These are phyloP conservation scores for Branchipolynoe longqiensis DNA, from an alignment of 2,888 invertebrate species.

Conservation along the genomic window DNA sequence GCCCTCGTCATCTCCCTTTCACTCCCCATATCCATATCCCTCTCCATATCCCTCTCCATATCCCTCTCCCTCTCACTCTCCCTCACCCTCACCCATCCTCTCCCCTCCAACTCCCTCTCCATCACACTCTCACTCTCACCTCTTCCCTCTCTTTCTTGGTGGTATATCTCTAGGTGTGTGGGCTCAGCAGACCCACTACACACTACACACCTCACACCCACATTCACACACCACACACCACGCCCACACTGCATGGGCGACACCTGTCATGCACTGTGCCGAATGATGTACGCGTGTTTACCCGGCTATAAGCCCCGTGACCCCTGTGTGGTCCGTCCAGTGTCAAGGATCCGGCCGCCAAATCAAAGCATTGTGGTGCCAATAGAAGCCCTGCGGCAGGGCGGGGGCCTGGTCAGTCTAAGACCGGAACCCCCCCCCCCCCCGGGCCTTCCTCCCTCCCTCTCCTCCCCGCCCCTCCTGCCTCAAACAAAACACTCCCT, in stretches of 20 bases:
- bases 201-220: neutral
- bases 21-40: too few species aligned
- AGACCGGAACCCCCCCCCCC: neutral
- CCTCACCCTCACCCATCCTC: too few species aligned
- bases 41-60: too few species aligned
- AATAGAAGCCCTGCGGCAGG: neutral
- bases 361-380: conserved; percentile 1
- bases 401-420: conserved; percentile 31
- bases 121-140: neutral
- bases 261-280: too few species aligned
- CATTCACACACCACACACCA: neutral
- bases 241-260: too few species aligned
- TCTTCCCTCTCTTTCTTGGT: neutral
- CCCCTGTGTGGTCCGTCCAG: neutral
- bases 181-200: too few species aligned
- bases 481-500: neutral
- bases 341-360: neutral
- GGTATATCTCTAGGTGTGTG: too few species aligned
- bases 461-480: neutral
- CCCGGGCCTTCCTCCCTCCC: neutral
- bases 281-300: conserved; percentile 4
- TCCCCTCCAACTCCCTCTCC: too few species aligned
- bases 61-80: too few species aligned
- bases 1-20: too few species aligned
- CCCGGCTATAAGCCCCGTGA: neutral